Base-by-base conservation (phyloP, 2,113 vertebrate genomes). In the Cathartes aura region DNA sequence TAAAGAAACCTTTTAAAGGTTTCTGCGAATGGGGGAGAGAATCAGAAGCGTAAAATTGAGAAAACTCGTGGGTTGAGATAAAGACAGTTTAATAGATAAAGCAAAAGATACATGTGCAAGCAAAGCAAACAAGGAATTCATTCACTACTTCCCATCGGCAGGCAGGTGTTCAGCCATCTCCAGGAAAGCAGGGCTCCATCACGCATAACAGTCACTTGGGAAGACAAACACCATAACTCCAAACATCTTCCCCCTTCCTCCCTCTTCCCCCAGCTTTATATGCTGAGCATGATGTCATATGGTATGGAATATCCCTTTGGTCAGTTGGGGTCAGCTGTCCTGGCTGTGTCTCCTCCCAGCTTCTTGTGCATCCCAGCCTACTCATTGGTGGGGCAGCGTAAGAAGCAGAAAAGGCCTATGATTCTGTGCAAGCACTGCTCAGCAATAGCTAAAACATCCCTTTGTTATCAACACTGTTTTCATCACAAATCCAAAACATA, bases 61-160 rank as follows among this genome's bases (percentile, higher is more conserved):
- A 45, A 88, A 93, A 47, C 8, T 56, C 1, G 0, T 6, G 9
- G 4, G 1, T 12, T 43, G 20, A 60, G 4, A 90, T 23, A 63
- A 72, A 83, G 26, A n/a, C 2, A 62, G 5, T 38, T 83, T 68
- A 64, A 38, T 14, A 84, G 12, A 8, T 52, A 87, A 76, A 63
- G 14, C 2, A 91, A 83, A 93, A 76, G 5, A 11, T 29, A 21
- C 1, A 1, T 4, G 0, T 8, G 2, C 16, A 48, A 59, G 8
- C 4, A 96, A 79, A 86, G 8, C 12, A 71, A 67, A 38, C 5
- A 78, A 58, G 21, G 10, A 67, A 53, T 50, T 63, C 1, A 45
- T 75, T 82, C 18, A 38, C 0, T 0, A 5, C 18, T 89, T 71
- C 15, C 11, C n/a, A 36, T 42, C 0, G 1, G 11, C 52, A 68